Evolutionary conservation across 2,888 invertebrate genomes (phyloP), one percentile per base, ranked within the genome.

Genomic region (Drosophila austrosaltans): DNA sequence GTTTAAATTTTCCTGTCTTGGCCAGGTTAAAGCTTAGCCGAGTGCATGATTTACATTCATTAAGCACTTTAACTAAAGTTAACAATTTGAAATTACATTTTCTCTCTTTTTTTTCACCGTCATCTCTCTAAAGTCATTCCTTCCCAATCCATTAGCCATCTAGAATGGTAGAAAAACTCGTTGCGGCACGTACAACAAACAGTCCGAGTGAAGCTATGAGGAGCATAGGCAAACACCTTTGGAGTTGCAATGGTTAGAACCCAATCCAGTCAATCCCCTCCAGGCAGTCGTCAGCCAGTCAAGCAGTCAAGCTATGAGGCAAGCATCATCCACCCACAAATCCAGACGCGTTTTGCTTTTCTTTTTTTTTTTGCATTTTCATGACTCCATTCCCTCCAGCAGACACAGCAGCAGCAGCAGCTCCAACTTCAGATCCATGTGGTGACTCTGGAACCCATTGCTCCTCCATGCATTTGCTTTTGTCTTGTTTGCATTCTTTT

Each of bases 161-260:
- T 7, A 48, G 59, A 65, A 57, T 63, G 44, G 63, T 78, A 57
- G 54, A 66, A 87, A 75, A 72, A 69, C 72, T 58, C 59, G 66
- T 54, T 65, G 59, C 70, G 79, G 77, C 82, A 82, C 87, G 85
- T 82, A 75, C 85, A 67, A 69, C 73, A 81, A 66, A 72, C 60
- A 72, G 73, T 57, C 40, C 22, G 4, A 48, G 22, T 48, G 56
- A 16, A 57, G 30, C 44, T 44, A 71, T 70, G 65, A 44, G 48
- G 3, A 22, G 67, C 74, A 59, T 63, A 74, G 75, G 62, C 72
- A 67, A 62, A 74, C 74, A 67, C 74, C 58, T 68, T 62, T 48
- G 22, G 22, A 48, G 22, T 25, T 48, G 48, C 44, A 48, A 48
- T 64, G 64, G 72, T 59, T 53, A 63, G 72, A 64, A 63, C 72